These are phyloP conservation scores for Charina bottae DNA, from an alignment of 2,113 vertebrate genomes.

Conservation along the genomic window DNA sequence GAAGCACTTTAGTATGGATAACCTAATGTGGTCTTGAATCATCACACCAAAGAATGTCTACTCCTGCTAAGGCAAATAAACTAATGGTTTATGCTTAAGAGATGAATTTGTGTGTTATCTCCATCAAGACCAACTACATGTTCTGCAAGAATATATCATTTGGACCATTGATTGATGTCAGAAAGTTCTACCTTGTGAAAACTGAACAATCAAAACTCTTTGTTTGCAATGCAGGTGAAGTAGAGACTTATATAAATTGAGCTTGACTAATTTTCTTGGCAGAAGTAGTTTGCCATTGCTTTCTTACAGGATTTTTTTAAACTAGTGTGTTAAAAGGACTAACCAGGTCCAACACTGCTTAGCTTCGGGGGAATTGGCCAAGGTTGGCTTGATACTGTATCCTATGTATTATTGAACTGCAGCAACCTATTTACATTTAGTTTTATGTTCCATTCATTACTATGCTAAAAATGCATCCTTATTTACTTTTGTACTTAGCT, in stretches of 20 bases:
- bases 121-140: background rate
- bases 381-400: background rate
- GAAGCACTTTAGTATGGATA: constrained; percentile 7
- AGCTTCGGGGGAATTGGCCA: too few species aligned
- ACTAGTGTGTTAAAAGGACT: too few species aligned
- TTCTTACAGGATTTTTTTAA: too few species aligned
- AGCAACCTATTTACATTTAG: background rate
- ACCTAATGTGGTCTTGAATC: constrained; percentile 7
- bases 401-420: background rate
- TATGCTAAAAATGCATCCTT: background rate
- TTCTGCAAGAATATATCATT: background rate
- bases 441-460: background rate
- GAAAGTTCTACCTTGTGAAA: background rate
- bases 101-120: background rate
- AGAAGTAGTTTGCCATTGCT: too few species aligned
- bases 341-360: too few species aligned
- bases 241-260: too few species aligned
- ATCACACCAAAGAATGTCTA: background rate
- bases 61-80: background rate
- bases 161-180: background rate
- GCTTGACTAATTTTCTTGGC: too few species aligned
- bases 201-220: background rate
- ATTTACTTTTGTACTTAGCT: background rate
- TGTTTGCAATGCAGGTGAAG: background rate
- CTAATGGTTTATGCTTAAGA: background rate